These are phyloP conservation scores for Excalfactoria chinensis DNA, from an alignment of 2,113 vertebrate species.

Conservation along the genomic window DNA sequence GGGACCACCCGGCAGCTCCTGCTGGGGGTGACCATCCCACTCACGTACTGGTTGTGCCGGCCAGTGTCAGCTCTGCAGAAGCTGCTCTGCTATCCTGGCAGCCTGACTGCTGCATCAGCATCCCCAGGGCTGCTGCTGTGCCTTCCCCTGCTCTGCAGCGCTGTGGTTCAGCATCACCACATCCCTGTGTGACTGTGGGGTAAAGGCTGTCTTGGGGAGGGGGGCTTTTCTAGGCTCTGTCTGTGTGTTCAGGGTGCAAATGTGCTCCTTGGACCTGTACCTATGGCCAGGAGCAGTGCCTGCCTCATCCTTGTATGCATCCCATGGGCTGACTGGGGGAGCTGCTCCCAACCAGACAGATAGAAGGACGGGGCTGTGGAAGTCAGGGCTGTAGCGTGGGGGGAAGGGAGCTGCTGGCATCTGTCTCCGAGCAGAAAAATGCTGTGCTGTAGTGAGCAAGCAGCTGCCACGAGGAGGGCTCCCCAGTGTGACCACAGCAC, in stretches of 20 bases:
- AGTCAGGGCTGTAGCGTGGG: fast-evolving
- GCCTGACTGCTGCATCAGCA: not conserved
- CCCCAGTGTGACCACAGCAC: fast-evolving
- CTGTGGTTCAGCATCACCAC: not conserved
- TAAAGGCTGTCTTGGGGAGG: not conserved
- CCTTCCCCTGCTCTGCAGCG: not conserved
- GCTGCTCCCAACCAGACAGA: not conserved
- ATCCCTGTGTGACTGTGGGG: not conserved
- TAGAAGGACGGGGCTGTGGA: fast-evolving
- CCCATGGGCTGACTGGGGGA: not conserved
- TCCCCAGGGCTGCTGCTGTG: not conserved
- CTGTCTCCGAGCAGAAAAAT: not conserved
- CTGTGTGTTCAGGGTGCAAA: not conserved
- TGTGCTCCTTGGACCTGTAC: fast-evolving
- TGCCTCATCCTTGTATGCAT: not conserved
- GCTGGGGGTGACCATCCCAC: not conserved
- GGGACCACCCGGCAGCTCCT: not conserved
- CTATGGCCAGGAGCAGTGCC: fast-evolving
- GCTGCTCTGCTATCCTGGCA: not conserved
- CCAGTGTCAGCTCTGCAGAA: not conserved
- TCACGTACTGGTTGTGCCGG: not conserved
- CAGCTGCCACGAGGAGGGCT: not conserved
- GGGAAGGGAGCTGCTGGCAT: not conserved
- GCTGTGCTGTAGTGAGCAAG: not conserved
- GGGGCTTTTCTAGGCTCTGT: not conserved